These are phyloP conservation scores for Tolypeutes matacus DNA, from an alignment of 2,797 vertebrate genomes.

Conservation along the genomic window DNA sequence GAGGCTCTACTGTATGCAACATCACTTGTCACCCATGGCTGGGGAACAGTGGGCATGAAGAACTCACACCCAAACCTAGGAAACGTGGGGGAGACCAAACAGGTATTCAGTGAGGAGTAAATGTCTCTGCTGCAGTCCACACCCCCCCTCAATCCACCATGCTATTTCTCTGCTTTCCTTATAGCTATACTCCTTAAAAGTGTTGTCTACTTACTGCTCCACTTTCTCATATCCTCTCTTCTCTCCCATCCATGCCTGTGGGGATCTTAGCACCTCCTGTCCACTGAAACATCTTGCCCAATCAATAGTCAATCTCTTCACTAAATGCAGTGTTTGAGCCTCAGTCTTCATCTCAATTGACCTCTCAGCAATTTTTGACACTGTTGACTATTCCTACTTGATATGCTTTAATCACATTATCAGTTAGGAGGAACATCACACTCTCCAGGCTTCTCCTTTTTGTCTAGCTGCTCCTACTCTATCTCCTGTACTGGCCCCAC, in stretches of 20 bases:
- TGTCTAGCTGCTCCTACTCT: not conserved
- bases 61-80: not conserved
- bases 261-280: not conserved
- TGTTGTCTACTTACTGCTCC: not conserved
- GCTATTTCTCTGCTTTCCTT: not conserved
- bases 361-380: not conserved
- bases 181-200: not conserved
- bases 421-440: not conserved
- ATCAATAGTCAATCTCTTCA: not conserved
- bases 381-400: not conserved
- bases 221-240: not conserved
- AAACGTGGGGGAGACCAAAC: not conserved
- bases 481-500: not conserved
- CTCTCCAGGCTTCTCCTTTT: not conserved
- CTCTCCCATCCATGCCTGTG: not conserved
- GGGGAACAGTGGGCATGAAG: not conserved
- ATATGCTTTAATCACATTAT: not conserved
- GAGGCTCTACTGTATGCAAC: not conserved
- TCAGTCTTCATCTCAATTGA: not conserved
- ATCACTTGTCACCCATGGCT: not conserved
- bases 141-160: not conserved
- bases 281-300: not conserved
- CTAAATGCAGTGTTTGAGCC: not conserved
- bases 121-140: not conserved
- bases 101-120: not conserved